phyloP scores from a whole-genome alignment of 1,140 invertebrate species.

The Caenorhabditis tropicalis region DNA sequence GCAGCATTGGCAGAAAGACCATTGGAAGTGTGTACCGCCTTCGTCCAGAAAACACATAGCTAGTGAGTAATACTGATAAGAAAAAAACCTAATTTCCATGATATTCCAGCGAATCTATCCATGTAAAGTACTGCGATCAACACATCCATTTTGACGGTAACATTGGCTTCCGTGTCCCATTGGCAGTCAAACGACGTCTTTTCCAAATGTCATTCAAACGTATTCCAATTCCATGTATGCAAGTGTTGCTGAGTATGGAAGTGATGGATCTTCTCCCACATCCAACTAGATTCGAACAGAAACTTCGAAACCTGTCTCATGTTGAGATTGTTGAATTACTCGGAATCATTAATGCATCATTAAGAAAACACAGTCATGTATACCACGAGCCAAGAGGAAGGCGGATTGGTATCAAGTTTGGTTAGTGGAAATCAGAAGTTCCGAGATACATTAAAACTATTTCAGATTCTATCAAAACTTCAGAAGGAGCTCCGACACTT shows the following conservation, averaged over 20 bases:
- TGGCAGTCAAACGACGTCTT: background rate
- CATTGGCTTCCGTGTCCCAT: slow-evolving; percentile 11
- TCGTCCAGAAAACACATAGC: slow-evolving; percentile 1
- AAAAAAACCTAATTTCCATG: too few relatives aligned
- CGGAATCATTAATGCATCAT: background rate
- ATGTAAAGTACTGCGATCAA: slow-evolving; percentile 16
- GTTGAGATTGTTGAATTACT: background rate
- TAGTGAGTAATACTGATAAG: background rate
- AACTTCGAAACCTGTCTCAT: background rate
- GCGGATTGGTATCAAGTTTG: background rate
- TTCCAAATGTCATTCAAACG: slow-evolving; percentile 34
- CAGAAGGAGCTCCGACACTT: background rate
- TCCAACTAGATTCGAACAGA: slow-evolving; percentile 4
- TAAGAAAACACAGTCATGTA: background rate
- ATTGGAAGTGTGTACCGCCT: background rate
- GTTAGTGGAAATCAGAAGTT: background rate
- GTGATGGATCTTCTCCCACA: background rate
- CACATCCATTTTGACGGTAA: slow-evolving; percentile 12
- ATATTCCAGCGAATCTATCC: slow-evolving; percentile 34
- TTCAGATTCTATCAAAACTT: background rate
- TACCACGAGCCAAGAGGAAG: background rate
- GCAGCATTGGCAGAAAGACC: background rate
- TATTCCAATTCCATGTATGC: slow-evolving; percentile 9
- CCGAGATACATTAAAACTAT: background rate
- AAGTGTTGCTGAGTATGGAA: background rate